Evolutionary conservation across 1,140 invertebrate species (phyloP).

Genomic region (Mizuhopecten yessoensis): DNA sequence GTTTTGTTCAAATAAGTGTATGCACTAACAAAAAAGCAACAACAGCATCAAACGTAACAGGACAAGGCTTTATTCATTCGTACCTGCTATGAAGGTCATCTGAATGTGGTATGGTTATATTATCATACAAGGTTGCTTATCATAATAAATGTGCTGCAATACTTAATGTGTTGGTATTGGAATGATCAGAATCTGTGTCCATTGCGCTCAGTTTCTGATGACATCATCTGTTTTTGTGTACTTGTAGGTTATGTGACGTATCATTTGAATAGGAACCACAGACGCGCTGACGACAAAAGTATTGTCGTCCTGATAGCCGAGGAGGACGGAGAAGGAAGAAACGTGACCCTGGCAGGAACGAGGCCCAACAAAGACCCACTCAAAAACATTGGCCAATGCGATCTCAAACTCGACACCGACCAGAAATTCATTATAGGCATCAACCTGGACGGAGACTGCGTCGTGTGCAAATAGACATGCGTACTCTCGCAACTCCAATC

Average conservation of each 20-base stretch:
- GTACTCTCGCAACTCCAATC: neutral
- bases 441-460: neutral
- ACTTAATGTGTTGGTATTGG: too few species aligned
- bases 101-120: too few species aligned
- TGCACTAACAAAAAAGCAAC: too few species aligned
- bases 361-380: neutral
- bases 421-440: neutral
- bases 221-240: neutral
- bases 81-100: too few species aligned
- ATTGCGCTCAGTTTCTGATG: too few species aligned
- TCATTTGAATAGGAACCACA: slow-evolving; percentile 14
- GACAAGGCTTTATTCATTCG: too few species aligned
- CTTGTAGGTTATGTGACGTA: neutral
- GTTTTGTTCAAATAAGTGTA: too few species aligned
- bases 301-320: neutral
- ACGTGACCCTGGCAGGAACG: neutral
- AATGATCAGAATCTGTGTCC: too few species aligned
- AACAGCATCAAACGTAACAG: too few species aligned
- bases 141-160: too few species aligned
- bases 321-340: neutral
- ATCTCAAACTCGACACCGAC: neutral
- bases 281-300: neutral
- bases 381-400: neutral
- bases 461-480: neutral
- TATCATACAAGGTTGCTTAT: too few species aligned